Evolutionary conservation across 2,888 invertebrate genomes (phyloP), one percentile per base, ranked within the genome.

Genomic region (Drosophila robusta): DNA sequence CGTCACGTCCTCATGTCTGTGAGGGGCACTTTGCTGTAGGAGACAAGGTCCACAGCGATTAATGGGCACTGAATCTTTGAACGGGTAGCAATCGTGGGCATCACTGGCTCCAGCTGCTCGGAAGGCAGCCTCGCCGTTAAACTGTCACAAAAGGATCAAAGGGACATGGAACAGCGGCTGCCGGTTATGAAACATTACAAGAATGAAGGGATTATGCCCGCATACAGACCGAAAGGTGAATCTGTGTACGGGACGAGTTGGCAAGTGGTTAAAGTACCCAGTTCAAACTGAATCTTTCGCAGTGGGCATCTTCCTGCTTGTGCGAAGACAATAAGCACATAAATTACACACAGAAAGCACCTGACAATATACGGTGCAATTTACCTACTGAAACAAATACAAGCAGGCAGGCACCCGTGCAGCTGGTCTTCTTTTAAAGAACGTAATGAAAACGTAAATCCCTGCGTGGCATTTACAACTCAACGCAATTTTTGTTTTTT

Each of bases 391-490:
- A 44, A 18, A 41, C 39, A 29, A 11, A 50, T 9, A 22, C 38
- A 39, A 2, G 39, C 50, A 38, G 24, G 22, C 22, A 26, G 26
- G 14, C 36, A n/a, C 14, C 9, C 26, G 26, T 41, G 41, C 63
- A 42, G 61, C 44, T 54, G 58, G 51, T 60, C 60, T 66, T 73
- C 66, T 56, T 73, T 70, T 55, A 56, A 73, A 72, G 84, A 80
- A 86, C 68, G 84, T 85, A 85, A 85, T 85, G 85, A 86, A 85
- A 85, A 84, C 85, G 82, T 84, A 82, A 85, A 85, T 86, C 86
- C 84, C 84, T 69, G 78, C 78, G 75, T 78, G 82, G 82, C 86
- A 82, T 86, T 84, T 82, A 84, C 82, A 86, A 86, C 86, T 86
- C 84, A 78, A 75, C 84, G 81, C 80, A 83, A 78, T 83, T 82